Evolutionary conservation across 2,888 invertebrate genomes (phyloP).

Genomic region (Parthenolecanium corni): DNA sequence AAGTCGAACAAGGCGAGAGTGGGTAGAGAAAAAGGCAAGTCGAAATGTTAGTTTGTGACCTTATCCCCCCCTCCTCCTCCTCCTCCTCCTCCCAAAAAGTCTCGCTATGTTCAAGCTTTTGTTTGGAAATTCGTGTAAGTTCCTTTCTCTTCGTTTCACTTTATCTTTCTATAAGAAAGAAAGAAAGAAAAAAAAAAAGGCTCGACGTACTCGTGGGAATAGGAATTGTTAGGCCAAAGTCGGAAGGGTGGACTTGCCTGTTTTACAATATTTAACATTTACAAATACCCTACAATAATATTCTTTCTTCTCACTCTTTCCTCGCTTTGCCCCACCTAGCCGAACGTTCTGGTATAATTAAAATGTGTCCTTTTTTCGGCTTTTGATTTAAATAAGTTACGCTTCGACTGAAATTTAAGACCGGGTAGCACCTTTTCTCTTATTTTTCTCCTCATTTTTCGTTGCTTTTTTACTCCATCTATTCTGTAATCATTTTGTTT

Average conservation of each 20-base stretch:
- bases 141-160: background rate
- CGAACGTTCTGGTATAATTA: constrained; percentile 15
- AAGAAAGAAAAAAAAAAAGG: background rate
- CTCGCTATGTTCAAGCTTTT: too few relatives aligned
- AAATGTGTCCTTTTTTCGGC: constrained; percentile 9
- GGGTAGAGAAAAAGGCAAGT: too few relatives aligned
- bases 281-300: constrained; percentile 24
- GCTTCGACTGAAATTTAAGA: constrained; percentile 22
- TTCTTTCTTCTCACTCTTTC: constrained; percentile 6
- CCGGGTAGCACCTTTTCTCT: background rate
- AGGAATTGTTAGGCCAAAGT: constrained; percentile 8
- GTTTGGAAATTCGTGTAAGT: too few relatives aligned
- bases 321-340: background rate
- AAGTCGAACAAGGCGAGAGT: background rate
- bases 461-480: too few relatives aligned
- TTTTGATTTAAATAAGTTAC: constrained; percentile 27
- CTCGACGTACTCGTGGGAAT: constrained; percentile 18
- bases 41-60: too few relatives aligned
- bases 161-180: too few relatives aligned
- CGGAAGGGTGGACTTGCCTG: background rate
- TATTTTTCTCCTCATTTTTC: too few relatives aligned
- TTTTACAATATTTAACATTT: constrained; percentile 28
- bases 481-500: too few relatives aligned
- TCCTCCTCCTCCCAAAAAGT: too few relatives aligned
- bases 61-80: too few relatives aligned